Evolutionary conservation across 1,140 invertebrate genomes (phyloP).

Genomic region (Platyscapa corneri): DNA sequence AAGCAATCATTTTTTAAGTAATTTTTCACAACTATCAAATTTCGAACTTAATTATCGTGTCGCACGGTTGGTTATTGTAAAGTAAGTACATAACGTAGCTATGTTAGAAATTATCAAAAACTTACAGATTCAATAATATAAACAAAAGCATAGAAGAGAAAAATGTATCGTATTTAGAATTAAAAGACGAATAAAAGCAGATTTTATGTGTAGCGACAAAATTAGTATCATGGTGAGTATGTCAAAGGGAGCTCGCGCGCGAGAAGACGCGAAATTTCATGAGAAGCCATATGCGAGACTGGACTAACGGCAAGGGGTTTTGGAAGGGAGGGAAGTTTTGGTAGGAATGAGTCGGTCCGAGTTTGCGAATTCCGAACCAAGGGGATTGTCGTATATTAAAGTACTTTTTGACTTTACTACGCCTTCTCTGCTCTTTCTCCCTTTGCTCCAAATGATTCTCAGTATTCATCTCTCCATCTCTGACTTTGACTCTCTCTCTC

Average conservation of each 20-base stretch:
- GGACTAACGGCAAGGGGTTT: slow-evolving; percentile 43
- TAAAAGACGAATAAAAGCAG: slow-evolving; percentile 50
- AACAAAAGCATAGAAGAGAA: background rate
- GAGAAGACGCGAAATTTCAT: slow-evolving; percentile 69
- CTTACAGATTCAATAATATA: background rate
- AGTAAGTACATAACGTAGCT: background rate
- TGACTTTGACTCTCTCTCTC: slow-evolving; percentile 50
- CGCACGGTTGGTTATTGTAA: no score
- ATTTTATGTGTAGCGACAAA: slow-evolving; percentile 51
- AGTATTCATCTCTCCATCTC: slow-evolving; percentile 41
- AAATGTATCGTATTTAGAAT: slow-evolving; percentile 24
- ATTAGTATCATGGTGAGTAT: slow-evolving; percentile 60
- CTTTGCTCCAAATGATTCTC: slow-evolving; percentile 42
- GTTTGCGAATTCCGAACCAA: slow-evolving; percentile 67
- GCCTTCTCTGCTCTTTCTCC: slow-evolving; percentile 35
- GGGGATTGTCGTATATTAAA: slow-evolving; percentile 70
- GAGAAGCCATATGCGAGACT: slow-evolving; percentile 62
- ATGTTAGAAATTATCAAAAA: background rate
- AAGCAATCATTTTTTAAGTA: no score
- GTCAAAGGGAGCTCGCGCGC: slow-evolving; percentile 61
- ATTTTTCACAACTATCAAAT: no score
- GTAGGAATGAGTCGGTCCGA: slow-evolving; percentile 59
- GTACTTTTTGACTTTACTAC: slow-evolving; percentile 63
- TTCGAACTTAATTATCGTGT: background rate
- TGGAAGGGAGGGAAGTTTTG: slow-evolving; percentile 50